phyloP scores from a whole-genome alignment of 2,113 vertebrate genomes.

The Embiotoca jacksoni region DNA sequence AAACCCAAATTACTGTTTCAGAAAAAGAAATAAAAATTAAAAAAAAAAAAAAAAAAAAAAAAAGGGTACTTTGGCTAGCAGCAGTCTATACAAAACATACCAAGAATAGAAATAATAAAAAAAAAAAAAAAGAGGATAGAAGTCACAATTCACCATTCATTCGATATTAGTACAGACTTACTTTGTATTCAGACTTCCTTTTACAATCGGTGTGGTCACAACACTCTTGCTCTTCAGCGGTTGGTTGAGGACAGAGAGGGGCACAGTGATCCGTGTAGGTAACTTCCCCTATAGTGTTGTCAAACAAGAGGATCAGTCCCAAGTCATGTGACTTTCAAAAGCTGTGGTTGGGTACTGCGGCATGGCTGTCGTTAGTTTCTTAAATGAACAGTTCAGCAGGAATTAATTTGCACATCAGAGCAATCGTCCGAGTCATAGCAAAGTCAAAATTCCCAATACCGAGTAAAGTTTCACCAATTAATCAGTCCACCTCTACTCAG shows the following conservation, averaged over 20 bases:
- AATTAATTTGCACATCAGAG: background rate
- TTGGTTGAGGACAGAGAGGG: conserved; percentile 95
- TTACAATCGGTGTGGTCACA: conserved; percentile 94
- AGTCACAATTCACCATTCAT: background rate
- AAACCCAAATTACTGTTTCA: background rate
- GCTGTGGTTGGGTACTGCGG: background rate
- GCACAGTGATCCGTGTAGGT: conserved; percentile 94
- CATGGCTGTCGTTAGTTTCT: background rate
- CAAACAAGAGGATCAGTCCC: background rate
- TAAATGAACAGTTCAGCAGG: background rate
- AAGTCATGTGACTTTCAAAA: background rate
- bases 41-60: too few species aligned
- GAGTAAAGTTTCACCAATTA: background rate
- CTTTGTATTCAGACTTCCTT: conserved; percentile 95
- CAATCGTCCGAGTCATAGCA: background rate
- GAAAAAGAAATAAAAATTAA: background rate
- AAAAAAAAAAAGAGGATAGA: too few species aligned
- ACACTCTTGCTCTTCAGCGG: conserved; percentile 96
- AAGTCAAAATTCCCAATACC: background rate
- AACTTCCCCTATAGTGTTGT: conserved; percentile 89
- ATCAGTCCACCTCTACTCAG: too few species aligned
- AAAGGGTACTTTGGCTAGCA: too few species aligned
- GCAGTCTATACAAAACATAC: too few species aligned
- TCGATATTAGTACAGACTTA: conserved; percentile 72
- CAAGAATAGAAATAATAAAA: too few species aligned